Base-by-base conservation (phyloP, 2,888 invertebrate genomes). In the Anthoptus insignis region DNA sequence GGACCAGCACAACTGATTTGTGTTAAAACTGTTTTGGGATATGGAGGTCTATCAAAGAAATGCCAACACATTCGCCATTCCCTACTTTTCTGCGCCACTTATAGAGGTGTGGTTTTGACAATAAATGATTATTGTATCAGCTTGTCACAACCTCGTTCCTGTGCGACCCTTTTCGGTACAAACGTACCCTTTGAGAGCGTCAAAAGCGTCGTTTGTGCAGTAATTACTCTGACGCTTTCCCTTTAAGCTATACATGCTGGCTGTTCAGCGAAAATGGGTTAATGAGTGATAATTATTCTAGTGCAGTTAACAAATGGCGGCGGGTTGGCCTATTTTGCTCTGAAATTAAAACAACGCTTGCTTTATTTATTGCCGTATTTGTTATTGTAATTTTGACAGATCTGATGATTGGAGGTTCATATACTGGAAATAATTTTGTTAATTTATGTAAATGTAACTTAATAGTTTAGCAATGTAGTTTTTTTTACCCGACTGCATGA, bases 281-380 rank as follows among this genome's bases (percentile, higher is more conserved):
- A 60, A 60, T 60, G 60, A 53, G 60, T 45, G 42, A 45, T 53
- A 60, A 60, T 60, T 60, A 60, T 60, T 53, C 60, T 45, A 53
- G 52, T 60, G 60, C 60, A 60, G 60, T 60, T 60, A 60, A 60
- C 60, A 53, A 60, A 60, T 60, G 60, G 53, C 27, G 59, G 42
- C 42, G 42, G 37, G 42, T 27, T 32, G 60, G 32, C 60, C 60
- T 60, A 60, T 60, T 60, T 60, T 21, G 52, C 45, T 29, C 14
- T 50, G 39, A 50, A 52, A 52, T 53, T 53, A 45, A 42, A 60
- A 60, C 60, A 60, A 53, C 53, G 32, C 42, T 21, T 9, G 14
- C 21, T 53, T 13, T 60, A 60, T 60, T 60, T 53, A 60, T 60
- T 45, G 45, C 24, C 42, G 22, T 22, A 59, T 59, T 59, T 42